Evolutionary conservation across 2,888 invertebrate species (phyloP).

Genomic region (Oscheius sp.): DNA sequence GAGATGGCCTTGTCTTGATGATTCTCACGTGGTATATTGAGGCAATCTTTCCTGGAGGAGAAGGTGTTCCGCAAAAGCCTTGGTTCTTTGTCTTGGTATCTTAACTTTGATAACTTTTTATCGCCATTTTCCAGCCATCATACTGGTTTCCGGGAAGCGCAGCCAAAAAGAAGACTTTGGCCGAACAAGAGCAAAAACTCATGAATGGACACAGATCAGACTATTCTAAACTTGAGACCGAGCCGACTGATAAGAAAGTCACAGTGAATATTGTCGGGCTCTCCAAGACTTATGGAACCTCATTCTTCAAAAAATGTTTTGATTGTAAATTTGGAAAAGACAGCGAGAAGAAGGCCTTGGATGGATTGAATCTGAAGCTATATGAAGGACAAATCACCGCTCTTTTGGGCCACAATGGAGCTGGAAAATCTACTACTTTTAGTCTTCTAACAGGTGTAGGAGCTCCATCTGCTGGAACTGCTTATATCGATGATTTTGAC

Average conservation of each 20-base stretch:
- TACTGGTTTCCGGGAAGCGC: conserved; percentile 60
- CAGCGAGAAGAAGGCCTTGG: conserved; percentile 75
- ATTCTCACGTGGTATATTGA: conserved; percentile 85
- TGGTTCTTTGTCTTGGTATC: conserved; percentile 80
- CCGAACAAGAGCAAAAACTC: conserved; percentile 10
- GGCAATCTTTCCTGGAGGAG: conserved; percentile 82
- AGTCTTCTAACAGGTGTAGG: conserved; percentile 82
- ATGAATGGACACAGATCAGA: conserved; percentile 22
- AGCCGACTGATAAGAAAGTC: conserved; percentile 33
- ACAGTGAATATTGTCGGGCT: conserved; percentile 56
- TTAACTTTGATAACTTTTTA: not conserved
- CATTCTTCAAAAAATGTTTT: conserved; percentile 61
- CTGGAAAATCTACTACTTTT: conserved; percentile 90
- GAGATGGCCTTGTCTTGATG: conserved; percentile 76
- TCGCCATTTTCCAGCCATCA: conserved; percentile 44
- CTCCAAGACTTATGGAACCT: conserved; percentile 59
- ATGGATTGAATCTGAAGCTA: conserved; percentile 78
- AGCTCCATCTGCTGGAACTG: conserved; percentile 55
- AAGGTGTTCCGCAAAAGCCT: conserved; percentile 80
- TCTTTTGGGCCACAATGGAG: conserved; percentile 84
- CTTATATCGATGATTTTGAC: conserved; percentile 75
- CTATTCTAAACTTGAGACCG: conserved; percentile 39
- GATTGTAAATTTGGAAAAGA: conserved; percentile 60
- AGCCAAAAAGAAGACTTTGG: conserved; percentile 13
- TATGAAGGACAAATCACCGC: conserved; percentile 79